Conservation (phyloP, 35 echinoderm and acorn worm genomes). For the Chiridota heheva region DNA sequence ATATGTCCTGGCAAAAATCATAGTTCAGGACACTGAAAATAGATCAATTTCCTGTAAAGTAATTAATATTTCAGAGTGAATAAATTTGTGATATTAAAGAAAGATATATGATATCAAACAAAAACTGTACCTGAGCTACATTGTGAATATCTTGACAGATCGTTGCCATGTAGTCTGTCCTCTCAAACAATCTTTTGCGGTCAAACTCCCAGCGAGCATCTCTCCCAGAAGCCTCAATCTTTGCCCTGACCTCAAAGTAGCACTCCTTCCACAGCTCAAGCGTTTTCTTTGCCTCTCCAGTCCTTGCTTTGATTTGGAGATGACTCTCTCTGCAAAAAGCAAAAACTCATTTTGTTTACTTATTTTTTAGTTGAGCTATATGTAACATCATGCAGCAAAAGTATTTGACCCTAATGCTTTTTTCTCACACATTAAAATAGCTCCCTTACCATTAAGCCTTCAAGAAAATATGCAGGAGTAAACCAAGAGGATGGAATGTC, state of each 20-base stretch:
- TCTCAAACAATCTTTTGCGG: conserved; percentile 95
- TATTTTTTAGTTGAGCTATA: not conserved
- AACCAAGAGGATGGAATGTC: no score
- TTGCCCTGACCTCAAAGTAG: conserved; percentile 96
- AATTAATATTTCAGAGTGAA: no score
- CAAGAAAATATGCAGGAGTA: no score
- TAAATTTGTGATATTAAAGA: no score
- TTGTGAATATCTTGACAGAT: conserved; percentile 98
- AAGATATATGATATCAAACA: no score
- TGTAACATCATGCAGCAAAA: not conserved
- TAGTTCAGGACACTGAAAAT: no score
- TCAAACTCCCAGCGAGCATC: conserved; percentile 99
- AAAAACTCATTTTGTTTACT: not conserved
- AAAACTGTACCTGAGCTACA: conserved; percentile 84
- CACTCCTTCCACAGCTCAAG: conserved; percentile 95
- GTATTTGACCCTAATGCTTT: no score
- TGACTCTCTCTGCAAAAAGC: conserved; percentile 73
- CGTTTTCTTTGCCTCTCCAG: conserved; percentile 91
- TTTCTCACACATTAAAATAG: no score
- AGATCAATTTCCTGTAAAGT: no score
- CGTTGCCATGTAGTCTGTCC: conserved; percentile 99
- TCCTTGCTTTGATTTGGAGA: conserved; percentile 88
- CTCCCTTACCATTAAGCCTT: no score
- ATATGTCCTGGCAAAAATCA: no score
- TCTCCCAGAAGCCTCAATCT: conserved; percentile 96